Evolutionary conservation across 2,113 vertebrate species (phyloP), one percentile per base, ranked within the genome.

Genomic region (Gobius niger): DNA sequence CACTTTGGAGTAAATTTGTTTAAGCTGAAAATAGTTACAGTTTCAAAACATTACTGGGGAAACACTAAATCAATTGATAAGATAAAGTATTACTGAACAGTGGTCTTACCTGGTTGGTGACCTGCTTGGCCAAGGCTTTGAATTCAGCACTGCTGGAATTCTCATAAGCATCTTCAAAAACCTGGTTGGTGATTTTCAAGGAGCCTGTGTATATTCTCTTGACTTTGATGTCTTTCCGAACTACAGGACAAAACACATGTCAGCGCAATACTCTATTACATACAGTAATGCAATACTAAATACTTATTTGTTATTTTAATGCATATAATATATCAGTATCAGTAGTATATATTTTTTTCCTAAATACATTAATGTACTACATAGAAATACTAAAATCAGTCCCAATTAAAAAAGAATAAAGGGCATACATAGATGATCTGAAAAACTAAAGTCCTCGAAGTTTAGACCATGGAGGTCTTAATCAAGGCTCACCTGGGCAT

Each of bases 191-290:
- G 82, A 94, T 93, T 62, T 74, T 75, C 78, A 93, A 87, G 40
- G 89, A 89, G 61, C 93, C 93, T 0, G 49, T 86, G 79, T 90
- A 94, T 73, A 94, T 88, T 84, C 68, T 90, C 56, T 84, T 88
- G n/a, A 84, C 24, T 7, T 7, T 74, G 7, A 40, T 41, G 46
- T 90, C 66, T 65, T 88, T 82, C 9, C 91, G 92, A 62, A 86
- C 93, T 94, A 56, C 7, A 72, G 24, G 65, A 44, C 19, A 16
- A 75, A 42, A 81, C 5, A 83, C 16, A 12, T 34, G 56, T 8
- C 40, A n/a, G 34, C n/a, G 13, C 24, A 60, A 42, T 46, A 46
- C 44, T 4, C 24, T 34, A 34, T 34, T 34, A 34, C 24, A 34
- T 34, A 34, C 5, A 34, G 24, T 34, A 34, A 34, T 34, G 5